Evolutionary conservation across 2,888 invertebrate species (phyloP).

Genomic region (Drosophila subsilvestris): DNA sequence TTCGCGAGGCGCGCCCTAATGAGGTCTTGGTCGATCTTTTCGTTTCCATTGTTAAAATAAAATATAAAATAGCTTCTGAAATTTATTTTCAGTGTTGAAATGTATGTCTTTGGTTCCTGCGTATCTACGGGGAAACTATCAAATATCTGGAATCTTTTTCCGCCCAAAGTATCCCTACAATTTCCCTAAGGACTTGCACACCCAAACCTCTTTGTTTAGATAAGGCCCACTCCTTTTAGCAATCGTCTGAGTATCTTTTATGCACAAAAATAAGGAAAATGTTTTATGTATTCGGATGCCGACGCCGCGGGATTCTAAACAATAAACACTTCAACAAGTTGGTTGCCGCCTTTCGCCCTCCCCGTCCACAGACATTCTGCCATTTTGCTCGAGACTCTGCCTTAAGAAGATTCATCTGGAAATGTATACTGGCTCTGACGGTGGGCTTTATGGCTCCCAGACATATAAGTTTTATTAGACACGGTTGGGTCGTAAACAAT

Average conservation of each 20-base stretch:
- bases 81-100: background rate
- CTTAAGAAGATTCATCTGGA: slow-evolving; percentile 20
- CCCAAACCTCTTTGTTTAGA: background rate
- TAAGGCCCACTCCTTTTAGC: background rate
- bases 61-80: background rate
- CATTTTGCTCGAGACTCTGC: background rate
- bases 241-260: slow-evolving; percentile 35
- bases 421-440: slow-evolving; percentile 13
- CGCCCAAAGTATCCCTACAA: no score
- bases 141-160: no score
- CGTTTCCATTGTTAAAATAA: background rate
- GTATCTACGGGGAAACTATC: no score
- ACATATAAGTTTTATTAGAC: slow-evolving; percentile 56
- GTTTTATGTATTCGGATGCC: slow-evolving; percentile 52
- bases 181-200: no score
- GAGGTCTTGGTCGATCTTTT: background rate
- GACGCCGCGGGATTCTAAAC: slow-evolving; percentile 45
- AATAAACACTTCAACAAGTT: slow-evolving; percentile 67
- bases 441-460: slow-evolving; percentile 49
- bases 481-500: slow-evolving; percentile 47
- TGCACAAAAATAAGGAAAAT: slow-evolving; percentile 34
- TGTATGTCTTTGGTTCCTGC: background rate
- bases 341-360: slow-evolving; percentile 21
- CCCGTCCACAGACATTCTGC: background rate
- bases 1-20: background rate